A percentile compares a stretch with the other conserved stretches of the same genome.
Conservation (phyloP, 2,797 vertebrate species). For the Poeciliopsis turneri region DNA sequence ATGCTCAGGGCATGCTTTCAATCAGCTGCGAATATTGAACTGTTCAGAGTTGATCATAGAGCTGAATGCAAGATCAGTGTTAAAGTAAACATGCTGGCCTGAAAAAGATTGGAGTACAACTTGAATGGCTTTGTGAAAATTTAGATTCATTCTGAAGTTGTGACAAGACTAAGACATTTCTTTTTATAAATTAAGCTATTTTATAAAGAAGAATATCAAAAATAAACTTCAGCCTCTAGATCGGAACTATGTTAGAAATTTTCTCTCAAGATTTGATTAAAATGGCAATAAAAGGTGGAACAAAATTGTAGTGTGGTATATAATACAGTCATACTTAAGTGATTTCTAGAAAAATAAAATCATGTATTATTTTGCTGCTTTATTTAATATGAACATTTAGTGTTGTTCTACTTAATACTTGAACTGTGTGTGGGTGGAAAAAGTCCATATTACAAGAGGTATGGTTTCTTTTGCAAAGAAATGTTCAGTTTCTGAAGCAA, state of each 20-base stretch:
- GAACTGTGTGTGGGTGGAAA: background rate
- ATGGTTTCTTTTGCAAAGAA: background rate
- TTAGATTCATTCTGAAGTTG: background rate
- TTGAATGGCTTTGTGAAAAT: background rate
- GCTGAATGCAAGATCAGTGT: background rate
- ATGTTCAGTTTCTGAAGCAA: background rate
- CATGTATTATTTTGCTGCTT: background rate
- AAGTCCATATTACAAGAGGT: background rate
- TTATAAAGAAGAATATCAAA: background rate
- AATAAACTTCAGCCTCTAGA: background rate
- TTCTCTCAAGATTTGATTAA: background rate
- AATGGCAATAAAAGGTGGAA: background rate
- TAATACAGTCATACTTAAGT: background rate
- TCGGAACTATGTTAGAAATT: too few relatives aligned
- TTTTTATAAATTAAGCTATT: background rate
- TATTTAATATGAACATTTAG: background rate
- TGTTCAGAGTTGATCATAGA: background rate
- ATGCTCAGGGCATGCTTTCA: background rate
- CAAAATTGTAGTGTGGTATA: background rate
- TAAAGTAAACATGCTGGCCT: background rate
- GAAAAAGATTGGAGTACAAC: background rate
- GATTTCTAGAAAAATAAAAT: background rate
- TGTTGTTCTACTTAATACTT: background rate
- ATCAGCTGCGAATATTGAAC: background rate
- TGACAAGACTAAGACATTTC: background rate